Conservation (phyloP, 2,888 invertebrate genomes). For the Idaea straminata region DNA sequence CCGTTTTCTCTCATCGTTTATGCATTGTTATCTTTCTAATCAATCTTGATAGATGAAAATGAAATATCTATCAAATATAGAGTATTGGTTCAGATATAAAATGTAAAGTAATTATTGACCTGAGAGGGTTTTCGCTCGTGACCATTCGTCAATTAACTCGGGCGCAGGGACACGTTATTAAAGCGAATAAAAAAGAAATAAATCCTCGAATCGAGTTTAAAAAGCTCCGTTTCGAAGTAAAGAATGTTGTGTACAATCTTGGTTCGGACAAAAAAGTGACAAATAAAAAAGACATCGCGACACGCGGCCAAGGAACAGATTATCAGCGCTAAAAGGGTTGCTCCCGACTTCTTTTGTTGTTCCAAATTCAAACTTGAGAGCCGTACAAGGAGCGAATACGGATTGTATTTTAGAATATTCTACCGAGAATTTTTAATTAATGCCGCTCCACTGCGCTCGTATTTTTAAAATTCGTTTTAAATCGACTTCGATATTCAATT, state of each 20-base stretch:
- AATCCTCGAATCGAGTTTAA: slow-evolving; percentile 68
- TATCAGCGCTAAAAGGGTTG: slow-evolving; percentile 81
- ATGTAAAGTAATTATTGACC: slow-evolving; percentile 54
- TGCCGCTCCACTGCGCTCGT: slow-evolving; percentile 75
- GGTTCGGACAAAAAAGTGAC: slow-evolving; percentile 79
- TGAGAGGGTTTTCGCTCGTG: slow-evolving; percentile 63
- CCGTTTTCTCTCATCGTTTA: neutral
- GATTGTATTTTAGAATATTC: slow-evolving; percentile 81
- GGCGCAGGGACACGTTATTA: slow-evolving; percentile 67
- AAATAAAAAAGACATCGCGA: slow-evolving; percentile 72
- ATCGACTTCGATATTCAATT: slow-evolving; percentile 79
- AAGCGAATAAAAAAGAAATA: slow-evolving; percentile 73
- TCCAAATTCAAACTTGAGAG: slow-evolving; percentile 77
- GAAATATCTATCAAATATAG: slow-evolving; percentile 4
- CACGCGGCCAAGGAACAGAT: slow-evolving; percentile 76
- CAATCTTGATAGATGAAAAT: slow-evolving; percentile 2
- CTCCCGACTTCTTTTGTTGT: slow-evolving; percentile 79
- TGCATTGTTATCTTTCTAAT: neutral
- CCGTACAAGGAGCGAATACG: slow-evolving; percentile 80
- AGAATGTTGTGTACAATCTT: slow-evolving; percentile 80
- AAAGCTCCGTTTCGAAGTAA: slow-evolving; percentile 79
- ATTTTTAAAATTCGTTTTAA: slow-evolving; percentile 79
- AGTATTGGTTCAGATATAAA: slow-evolving; percentile 30
- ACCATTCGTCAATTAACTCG: slow-evolving; percentile 77
- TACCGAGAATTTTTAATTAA: slow-evolving; percentile 81